Evolutionary conservation across 2,888 invertebrate species (phyloP).

Genomic region (Drosophila paranaensis): DNA sequence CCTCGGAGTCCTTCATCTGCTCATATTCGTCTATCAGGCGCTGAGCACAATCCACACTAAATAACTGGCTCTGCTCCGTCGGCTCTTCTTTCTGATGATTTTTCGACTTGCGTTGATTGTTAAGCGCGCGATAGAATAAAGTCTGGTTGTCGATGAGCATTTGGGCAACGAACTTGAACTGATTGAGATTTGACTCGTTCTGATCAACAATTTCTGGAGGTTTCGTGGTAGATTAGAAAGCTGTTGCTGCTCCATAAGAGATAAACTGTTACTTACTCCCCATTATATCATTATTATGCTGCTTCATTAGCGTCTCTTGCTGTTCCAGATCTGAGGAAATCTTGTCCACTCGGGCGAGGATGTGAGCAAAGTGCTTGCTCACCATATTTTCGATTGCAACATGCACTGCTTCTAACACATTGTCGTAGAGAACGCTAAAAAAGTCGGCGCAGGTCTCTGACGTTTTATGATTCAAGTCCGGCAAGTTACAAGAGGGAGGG

Average conservation of each 20-base stretch:
- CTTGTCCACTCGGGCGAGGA: constrained; percentile 41
- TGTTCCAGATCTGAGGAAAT: constrained; percentile 34
- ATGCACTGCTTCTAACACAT: constrained; percentile 79
- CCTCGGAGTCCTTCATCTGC: not conserved
- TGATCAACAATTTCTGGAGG: constrained; percentile 55
- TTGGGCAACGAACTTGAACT: constrained; percentile 74
- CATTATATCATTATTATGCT: constrained; percentile 46
- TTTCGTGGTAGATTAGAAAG: not conserved
- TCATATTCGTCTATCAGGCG: not conserved
- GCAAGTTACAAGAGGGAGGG: not conserved
- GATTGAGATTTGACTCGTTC: constrained; percentile 60
- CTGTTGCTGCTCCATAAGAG: not conserved
- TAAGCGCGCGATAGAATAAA: constrained; percentile 50
- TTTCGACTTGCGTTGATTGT: constrained; percentile 20
- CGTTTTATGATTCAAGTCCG: constrained; percentile 26
- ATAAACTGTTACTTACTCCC: constrained; percentile 57
- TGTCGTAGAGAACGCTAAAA: constrained; percentile 76
- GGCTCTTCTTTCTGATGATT: not conserved
- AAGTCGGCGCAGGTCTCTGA: constrained; percentile 80
- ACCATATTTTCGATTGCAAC: constrained; percentile 41
- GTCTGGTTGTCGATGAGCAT: constrained; percentile 70
- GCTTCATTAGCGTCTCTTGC: constrained; percentile 48
- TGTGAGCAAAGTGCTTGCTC: constrained; percentile 48
- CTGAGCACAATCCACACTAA: not conserved
- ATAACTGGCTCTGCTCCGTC: constrained; percentile 2